Base-by-base conservation (phyloP, 2,888 invertebrate species). In the Parnassius orleans region DNA sequence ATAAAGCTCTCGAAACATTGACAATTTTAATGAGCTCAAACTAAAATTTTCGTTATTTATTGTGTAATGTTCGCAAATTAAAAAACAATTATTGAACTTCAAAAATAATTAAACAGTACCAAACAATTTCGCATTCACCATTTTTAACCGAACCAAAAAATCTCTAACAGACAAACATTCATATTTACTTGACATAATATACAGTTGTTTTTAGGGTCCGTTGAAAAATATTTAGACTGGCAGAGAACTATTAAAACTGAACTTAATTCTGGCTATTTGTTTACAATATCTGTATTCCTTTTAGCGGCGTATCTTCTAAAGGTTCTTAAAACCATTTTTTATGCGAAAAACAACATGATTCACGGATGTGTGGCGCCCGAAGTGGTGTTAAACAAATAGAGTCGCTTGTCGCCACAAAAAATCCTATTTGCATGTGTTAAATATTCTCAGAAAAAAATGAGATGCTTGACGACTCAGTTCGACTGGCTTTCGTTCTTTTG, bases 401-500 rank as follows among this genome's bases (percentile, higher is more conserved):
- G 33, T 44, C 54, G 54, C 3, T 51, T 55, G 63, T 59, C 51
- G n/a, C 44, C 51, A 52, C 57, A 60, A 68, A 69, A 67, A 67
- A 68, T 63, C 56, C 10, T 24, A 68, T 68, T 69, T 66, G 64
- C 69, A 69, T 69, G 61, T 66, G 68, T 66, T 65, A 63, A 68
- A 63, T 56, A 56, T 59, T 55, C 58, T 53, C 15, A 12, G n/a
- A 41, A 57, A 51, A 54, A 57, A 33, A 46, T 61, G 41, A 15
- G 56, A 51, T 33, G 55, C 48, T 52, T 47, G 53, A 57, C 61
- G 14, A 33, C 62, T 53, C 53, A 15, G 52, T 61, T 15, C 5
- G 53, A 53, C 56, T 10, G 14, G 7, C 47, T 12, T 57, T 57
- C 14, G 14, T 14, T 48, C 14, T 15, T 48, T 48, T 48, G 9